A percentile compares a stretch with the other conserved stretches of the same genome.
phyloP scores from a whole-genome alignment of 1,140 invertebrate genomes.

The Galleria mellonella region DNA sequence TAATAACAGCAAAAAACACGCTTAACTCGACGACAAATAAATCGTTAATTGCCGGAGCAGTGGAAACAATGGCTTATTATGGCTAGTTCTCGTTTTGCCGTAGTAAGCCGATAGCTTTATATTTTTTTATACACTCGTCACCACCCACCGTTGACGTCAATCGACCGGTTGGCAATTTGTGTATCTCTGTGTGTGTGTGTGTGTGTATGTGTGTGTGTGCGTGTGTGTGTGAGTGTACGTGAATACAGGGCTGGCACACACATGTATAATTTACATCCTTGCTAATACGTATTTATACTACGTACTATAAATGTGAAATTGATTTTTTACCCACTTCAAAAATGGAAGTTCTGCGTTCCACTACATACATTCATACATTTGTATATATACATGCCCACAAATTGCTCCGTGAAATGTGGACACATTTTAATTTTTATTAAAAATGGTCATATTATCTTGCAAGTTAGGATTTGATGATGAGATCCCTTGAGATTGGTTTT shows the following conservation, averaged over 20 bases:
- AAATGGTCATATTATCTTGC: too few relatives aligned
- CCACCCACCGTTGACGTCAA: slow-evolving; percentile 59
- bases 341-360: too few relatives aligned
- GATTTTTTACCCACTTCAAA: too few relatives aligned
- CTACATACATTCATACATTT: neutral
- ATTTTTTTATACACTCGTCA: slow-evolving; percentile 36
- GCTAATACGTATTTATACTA: neutral
- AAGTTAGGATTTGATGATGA: too few relatives aligned
- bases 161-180: slow-evolving; percentile 33
- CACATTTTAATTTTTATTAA: too few relatives aligned
- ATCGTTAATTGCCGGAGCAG: slow-evolving; percentile 19
- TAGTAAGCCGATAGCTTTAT: slow-evolving; percentile 49
- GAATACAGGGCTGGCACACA: slow-evolving; percentile 24
- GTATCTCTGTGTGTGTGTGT: slow-evolving; percentile 12
- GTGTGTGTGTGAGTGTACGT: slow-evolving; percentile 19
- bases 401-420: too few relatives aligned
- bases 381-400: too few relatives aligned
- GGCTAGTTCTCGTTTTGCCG: slow-evolving; percentile 23
- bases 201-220: slow-evolving; percentile 16
- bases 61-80: slow-evolving; percentile 54
- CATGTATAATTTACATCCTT: too few relatives aligned
- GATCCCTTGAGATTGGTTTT: too few relatives aligned
- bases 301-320: too few relatives aligned
- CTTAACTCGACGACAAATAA: slow-evolving; percentile 8
- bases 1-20: neutral